phyloP scores from a whole-genome alignment of 1,140 invertebrate species.

The Hylaeus anthracinus region DNA sequence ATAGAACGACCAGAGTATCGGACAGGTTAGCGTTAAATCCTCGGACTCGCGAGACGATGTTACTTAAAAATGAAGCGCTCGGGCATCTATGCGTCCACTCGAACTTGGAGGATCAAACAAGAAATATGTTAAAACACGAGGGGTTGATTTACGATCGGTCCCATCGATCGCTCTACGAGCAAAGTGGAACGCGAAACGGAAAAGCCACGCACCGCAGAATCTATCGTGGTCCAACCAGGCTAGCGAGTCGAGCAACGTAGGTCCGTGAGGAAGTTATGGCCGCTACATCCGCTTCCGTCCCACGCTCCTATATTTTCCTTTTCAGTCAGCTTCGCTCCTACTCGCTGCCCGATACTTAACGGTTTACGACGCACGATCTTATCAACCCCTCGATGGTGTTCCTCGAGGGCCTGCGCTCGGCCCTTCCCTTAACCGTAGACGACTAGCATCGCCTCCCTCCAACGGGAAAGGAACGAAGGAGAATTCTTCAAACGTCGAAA shows the following conservation, averaged over 20 bases:
- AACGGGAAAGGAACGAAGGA: background rate
- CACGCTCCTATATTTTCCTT: conserved; percentile 67
- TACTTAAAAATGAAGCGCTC: no score
- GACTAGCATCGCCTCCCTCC: background rate
- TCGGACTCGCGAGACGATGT: no score
- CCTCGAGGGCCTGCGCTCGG: conserved; percentile 45
- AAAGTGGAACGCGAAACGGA: conserved; percentile 1
- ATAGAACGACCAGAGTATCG: no score
- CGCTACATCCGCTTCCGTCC: conserved; percentile 76
- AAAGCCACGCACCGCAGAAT: conserved; percentile 19
- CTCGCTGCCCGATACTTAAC: conserved; percentile 69
- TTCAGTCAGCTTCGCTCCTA: conserved; percentile 49
- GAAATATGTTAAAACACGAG: no score
- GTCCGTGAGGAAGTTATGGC: conserved; percentile 65
- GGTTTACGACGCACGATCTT: conserved; percentile 75
- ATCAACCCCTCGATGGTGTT: conserved; percentile 53
- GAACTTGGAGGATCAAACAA: no score
- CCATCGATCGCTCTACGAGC: background rate
- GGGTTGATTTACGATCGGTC: background rate
- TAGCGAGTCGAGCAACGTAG: background rate
- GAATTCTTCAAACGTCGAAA: conserved; percentile 32
- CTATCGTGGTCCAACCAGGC: conserved; percentile 44
- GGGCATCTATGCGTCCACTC: no score
- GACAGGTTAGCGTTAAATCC: no score
- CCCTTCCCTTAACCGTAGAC: conserved; percentile 3